These are phyloP conservation scores for Butastur rufipennis DNA, from an alignment of 2,113 vertebrate species.

Conservation along the genomic window DNA sequence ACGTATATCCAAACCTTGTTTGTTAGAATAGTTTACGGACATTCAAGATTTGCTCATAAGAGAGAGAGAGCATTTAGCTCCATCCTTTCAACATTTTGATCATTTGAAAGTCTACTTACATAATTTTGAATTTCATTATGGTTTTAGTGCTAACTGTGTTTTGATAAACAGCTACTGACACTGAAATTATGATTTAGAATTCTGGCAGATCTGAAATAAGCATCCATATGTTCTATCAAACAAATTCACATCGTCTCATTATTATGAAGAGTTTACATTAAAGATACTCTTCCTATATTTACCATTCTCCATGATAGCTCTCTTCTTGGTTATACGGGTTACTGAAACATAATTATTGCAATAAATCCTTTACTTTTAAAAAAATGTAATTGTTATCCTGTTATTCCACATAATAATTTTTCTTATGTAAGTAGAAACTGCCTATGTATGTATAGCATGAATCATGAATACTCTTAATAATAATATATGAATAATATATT, in stretches of 20 bases:
- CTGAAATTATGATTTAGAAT: background rate
- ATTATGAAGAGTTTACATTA: background rate
- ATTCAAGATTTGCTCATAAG: background rate
- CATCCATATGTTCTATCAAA: background rate
- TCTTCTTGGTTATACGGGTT: background rate
- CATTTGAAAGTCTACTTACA: background rate
- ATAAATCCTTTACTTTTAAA: background rate
- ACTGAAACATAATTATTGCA: background rate
- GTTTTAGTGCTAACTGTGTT: background rate
- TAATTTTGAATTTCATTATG: background rate
- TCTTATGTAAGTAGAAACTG: background rate
- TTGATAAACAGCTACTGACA: background rate
- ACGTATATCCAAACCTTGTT: background rate
- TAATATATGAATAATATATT: background rate
- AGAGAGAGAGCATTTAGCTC: background rate
- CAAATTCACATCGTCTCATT: accelerated
- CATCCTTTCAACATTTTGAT: background rate
- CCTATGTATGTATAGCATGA: background rate
- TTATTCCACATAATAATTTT: background rate
- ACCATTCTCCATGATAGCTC: background rate
- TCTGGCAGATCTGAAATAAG: background rate
- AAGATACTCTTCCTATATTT: background rate
- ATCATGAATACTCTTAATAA: background rate
- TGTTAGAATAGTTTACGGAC: background rate
- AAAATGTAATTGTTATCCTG: background rate